Base-by-base conservation (phyloP, 2,797 vertebrate species). In the Neomorphus geoffroyi region DNA sequence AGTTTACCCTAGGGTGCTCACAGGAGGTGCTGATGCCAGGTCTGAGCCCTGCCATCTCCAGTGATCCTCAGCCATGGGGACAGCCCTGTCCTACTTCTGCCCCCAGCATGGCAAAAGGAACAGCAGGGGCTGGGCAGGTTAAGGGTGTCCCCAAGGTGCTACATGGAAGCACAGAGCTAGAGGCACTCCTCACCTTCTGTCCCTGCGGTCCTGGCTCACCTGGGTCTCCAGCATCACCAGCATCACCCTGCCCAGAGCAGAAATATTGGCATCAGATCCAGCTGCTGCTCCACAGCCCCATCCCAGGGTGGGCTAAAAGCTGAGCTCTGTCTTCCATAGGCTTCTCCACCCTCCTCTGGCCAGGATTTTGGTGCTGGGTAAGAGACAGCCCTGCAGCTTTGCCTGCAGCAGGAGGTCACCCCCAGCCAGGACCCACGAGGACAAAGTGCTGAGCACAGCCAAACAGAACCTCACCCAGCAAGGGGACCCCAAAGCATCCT, bases 181-280 rank as follows among this genome's bases (percentile, higher is more conserved):
- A 41, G 16, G 46, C 41, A 18, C 10, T 56, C 24, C 74, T 73
- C 87, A 98, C 97, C 97, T 98, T 98, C 82, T 6, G 46, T 57
- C 97, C 97, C 54, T 0, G 54, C 1, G 11, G 39, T 50, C 97
- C 97, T 17, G 90, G 88, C 45, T 97, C 91, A 0, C 97, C 97
- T 0, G 18, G 56, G 3, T 93, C 94, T 86, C 97, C 97, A 26
- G 58, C 54, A 32, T 95, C 93, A 23, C 97, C 97, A 10, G 56
- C 7, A 11, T 96, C 97, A 33, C 97, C 97, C 97, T 98, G 96
- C 12, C 62, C 75, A 0, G 58, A 72, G 57, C 56, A 23, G n/a
- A 67, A 79, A 57, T 8, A 45, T 10, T 3, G 2, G n/a, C 30
- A 28, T 79, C 46, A 71, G 33, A 23, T 17, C 22, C 23, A 67